A percentile compares a stretch with the other conserved stretches of the same genome.
Evolutionary conservation across 2,113 vertebrate species (phyloP).

Genomic region (Dasyprocta punctata): DNA sequence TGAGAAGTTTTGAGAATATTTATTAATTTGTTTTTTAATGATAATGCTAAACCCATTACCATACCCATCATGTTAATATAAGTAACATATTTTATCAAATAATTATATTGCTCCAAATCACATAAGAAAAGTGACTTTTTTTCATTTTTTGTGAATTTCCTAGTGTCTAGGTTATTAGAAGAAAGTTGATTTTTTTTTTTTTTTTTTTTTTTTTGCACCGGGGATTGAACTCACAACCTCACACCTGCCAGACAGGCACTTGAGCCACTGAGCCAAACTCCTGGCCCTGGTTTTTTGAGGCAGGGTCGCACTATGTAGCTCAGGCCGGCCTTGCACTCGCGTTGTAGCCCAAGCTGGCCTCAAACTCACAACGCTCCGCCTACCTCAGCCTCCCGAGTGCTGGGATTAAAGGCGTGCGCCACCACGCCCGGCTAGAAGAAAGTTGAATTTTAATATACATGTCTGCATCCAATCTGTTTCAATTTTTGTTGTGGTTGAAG

Average conservation of each 20-base stretch:
- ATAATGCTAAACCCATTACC: not conserved
- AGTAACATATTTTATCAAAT: not conserved
- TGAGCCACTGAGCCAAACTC: too few relatives aligned
- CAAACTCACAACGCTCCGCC: too few relatives aligned
- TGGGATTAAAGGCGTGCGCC: too few relatives aligned
- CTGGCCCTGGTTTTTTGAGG: too few relatives aligned
- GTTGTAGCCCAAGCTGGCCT: too few relatives aligned
- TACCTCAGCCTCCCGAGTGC: too few relatives aligned
- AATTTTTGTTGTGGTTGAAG: not conserved
- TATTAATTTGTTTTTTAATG: slow-evolving; percentile 2
- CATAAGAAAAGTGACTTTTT: not conserved
- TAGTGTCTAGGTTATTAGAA: not conserved
- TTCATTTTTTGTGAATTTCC: not conserved
- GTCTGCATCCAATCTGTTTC: not conserved
- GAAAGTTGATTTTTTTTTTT: not conserved
- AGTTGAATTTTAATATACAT: not conserved
- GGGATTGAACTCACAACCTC: too few relatives aligned
- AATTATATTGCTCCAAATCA: not conserved
- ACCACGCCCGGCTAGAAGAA: too few relatives aligned
- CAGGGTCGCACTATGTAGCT: too few relatives aligned
- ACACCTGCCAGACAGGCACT: too few relatives aligned
- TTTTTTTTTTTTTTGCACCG: too few relatives aligned
- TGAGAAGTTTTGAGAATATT: not conserved
- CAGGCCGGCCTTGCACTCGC: too few relatives aligned
- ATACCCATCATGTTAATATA: not conserved